These are phyloP conservation scores for Hemiscyllium ocellatum DNA, from an alignment of 2,113 vertebrate genomes.

Conservation along the genomic window DNA sequence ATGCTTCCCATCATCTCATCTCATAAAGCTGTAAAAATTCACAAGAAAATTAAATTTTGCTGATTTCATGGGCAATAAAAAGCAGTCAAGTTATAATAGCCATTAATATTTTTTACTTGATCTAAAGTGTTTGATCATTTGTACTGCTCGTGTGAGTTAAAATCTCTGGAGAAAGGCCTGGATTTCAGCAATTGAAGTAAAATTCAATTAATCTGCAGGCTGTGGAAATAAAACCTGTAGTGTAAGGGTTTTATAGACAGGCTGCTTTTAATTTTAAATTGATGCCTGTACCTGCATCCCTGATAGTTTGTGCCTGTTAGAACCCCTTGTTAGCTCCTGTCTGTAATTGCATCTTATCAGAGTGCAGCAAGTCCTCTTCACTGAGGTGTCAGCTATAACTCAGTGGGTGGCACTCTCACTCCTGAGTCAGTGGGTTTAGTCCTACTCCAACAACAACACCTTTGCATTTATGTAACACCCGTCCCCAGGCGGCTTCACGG, in stretches of 20 bases:
- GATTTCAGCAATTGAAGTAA: background rate
- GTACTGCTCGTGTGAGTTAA: background rate
- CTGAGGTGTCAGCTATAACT: background rate
- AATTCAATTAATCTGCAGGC: background rate
- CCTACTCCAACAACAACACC: background rate
- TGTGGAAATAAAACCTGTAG: background rate
- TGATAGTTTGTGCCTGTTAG: background rate
- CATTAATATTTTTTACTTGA: conserved; percentile 24
- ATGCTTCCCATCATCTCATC: background rate
- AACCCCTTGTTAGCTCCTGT: background rate
- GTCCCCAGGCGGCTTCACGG: too few relatives aligned
- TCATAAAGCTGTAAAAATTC: conserved; percentile 6
- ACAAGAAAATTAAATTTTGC: conserved; percentile 25
- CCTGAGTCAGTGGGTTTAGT: background rate
- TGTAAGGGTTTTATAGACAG: background rate
- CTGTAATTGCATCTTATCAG: background rate
- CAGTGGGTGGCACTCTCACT: background rate
- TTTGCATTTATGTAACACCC: background rate
- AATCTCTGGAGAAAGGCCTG: background rate
- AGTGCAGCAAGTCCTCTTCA: background rate
- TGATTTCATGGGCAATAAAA: conserved; percentile 32
- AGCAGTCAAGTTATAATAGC: conserved; percentile 16
- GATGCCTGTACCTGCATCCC: background rate
- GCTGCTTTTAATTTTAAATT: too few relatives aligned
- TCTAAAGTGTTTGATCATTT: conserved; percentile 6